Conservation (phyloP, 2,888 invertebrate species). For the Phymatocera aterrima region DNA sequence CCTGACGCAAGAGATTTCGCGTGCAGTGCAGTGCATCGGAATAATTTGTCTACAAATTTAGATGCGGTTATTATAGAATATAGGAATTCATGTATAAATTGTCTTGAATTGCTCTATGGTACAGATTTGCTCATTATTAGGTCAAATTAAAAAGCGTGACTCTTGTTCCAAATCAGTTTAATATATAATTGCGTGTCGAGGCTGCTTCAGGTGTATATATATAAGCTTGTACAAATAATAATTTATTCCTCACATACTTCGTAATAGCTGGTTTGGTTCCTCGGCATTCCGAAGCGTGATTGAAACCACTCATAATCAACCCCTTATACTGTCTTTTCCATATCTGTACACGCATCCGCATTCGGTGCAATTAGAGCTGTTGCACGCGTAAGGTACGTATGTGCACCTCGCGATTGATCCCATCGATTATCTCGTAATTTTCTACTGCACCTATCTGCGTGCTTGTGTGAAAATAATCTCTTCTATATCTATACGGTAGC, state of each 20-base stretch:
- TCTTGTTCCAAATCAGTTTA: constrained; percentile 29
- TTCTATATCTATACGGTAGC: not conserved
- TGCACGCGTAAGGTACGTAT: not conserved
- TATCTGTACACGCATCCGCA: too few species aligned
- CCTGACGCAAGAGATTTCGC: constrained; percentile 39
- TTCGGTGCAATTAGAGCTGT: not conserved
- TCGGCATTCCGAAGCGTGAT: constrained; percentile 17
- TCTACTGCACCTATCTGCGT: too few species aligned
- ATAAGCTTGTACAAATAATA: constrained; percentile 26
- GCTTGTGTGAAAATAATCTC: too few species aligned
- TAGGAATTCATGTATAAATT: constrained; percentile 26
- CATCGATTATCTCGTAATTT: not conserved
- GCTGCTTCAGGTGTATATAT: not conserved
- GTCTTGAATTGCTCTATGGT: not conserved
- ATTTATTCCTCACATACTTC: not conserved
- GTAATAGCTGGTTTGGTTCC: not conserved
- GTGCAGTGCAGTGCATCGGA: constrained; percentile 20
- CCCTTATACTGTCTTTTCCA: not conserved
- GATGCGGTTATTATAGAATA: constrained; percentile 35
- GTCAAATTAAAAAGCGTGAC: constrained; percentile 44
- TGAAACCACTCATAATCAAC: constrained; percentile 18
- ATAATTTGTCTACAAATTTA: constrained; percentile 31
- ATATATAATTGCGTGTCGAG: constrained; percentile 43
- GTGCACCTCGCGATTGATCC: not conserved
- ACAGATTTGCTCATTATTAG: constrained; percentile 27